A percentile compares a stretch with the other conserved stretches of the same genome.
Conservation (phyloP, 2,113 vertebrate species). For the Cichladusa arquata region DNA sequence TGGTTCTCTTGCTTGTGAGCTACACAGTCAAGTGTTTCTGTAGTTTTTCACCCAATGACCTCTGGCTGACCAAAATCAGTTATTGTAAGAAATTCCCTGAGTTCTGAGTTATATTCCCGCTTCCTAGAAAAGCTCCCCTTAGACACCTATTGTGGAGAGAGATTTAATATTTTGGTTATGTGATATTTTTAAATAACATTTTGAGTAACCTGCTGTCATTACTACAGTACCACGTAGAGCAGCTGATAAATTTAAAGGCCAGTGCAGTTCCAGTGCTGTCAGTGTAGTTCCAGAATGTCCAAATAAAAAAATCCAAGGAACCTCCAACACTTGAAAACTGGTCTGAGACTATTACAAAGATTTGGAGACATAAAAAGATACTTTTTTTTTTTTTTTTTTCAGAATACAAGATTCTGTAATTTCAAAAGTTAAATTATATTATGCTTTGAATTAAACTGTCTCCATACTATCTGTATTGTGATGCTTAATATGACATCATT, state of each 20-base stretch:
- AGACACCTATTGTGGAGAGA: not conserved
- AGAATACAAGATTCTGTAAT: not conserved
- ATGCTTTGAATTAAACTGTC: not conserved
- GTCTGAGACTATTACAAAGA: not conserved
- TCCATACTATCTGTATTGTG: not conserved
- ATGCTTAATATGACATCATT: not conserved
- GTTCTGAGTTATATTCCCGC: not conserved
- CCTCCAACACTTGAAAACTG: not conserved
- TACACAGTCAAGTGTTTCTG: not conserved
- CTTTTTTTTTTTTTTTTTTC: not conserved
- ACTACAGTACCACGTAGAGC: fast-evolving
- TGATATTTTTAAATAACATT: not conserved
- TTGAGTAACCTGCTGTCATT: not conserved
- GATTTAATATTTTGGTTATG: not conserved
- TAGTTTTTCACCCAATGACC: not conserved
- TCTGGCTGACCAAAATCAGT: not conserved
- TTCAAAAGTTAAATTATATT: not conserved
- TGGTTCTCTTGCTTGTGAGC: not conserved
- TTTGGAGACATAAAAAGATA: not conserved
- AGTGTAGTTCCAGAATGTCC: not conserved
- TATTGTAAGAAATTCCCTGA: not conserved
- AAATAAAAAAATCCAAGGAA: not conserved
- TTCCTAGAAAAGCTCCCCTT: not conserved
- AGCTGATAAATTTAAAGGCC: not conserved
- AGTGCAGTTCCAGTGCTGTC: not conserved